phyloP scores from a whole-genome alignment of 2,113 vertebrate genomes.

The Phasianus colchicus region DNA sequence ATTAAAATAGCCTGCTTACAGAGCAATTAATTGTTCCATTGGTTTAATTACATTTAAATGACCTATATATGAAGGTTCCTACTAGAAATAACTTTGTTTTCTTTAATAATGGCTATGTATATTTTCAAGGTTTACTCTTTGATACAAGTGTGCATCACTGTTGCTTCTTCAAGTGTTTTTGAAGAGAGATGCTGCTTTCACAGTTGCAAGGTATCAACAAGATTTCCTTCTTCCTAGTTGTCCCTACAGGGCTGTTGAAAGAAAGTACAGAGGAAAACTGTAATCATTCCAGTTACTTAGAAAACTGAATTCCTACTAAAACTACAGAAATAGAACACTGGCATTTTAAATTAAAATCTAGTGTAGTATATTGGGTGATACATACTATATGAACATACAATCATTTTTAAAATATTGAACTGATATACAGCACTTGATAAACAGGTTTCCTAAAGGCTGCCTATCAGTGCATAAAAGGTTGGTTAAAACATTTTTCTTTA shows the following conservation, averaged over 20 bases:
- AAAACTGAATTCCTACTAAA: background rate
- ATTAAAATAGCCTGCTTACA: slow-evolving; percentile 6
- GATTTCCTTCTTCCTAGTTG: background rate
- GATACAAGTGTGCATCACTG: too few relatives aligned
- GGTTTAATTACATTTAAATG: background rate
- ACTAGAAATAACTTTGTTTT: background rate
- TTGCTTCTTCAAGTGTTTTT: background rate
- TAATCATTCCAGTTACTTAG: background rate
- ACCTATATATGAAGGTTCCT: background rate
- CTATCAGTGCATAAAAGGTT: background rate
- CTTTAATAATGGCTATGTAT: background rate
- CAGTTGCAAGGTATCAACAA: background rate
- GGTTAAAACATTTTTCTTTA: background rate
- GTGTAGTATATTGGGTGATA: background rate
- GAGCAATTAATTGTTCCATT: background rate
- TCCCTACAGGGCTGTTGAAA: background rate
- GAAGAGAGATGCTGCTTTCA: background rate
- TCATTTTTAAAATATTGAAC: background rate
- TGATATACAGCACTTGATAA: background rate
- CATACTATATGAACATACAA: background rate
- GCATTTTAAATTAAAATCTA: background rate
- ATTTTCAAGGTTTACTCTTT: background rate
- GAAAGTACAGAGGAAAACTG: background rate
- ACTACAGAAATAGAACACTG: background rate
- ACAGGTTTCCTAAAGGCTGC: background rate